These are phyloP conservation scores for Hermodice carunculata DNA, from an alignment of 2,888 invertebrate genomes.

Conservation along the genomic window DNA sequence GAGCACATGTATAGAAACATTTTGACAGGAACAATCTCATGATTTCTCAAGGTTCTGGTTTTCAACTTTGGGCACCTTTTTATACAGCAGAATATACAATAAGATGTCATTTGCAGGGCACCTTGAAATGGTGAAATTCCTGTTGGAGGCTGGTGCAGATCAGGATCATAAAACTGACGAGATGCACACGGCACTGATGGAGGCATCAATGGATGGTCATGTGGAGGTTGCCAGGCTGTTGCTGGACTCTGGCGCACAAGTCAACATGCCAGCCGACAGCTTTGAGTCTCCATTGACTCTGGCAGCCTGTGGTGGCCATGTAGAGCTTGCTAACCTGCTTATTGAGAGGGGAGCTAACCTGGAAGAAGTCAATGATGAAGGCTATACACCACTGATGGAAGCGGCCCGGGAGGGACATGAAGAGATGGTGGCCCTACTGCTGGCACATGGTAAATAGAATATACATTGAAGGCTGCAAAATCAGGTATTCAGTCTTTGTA, in stretches of 20 bases:
- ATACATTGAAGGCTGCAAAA: too few species aligned
- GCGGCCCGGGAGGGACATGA: conserved; percentile 98
- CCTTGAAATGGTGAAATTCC: conserved; percentile 95
- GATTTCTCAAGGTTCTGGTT: too few species aligned
- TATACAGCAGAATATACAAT: too few species aligned
- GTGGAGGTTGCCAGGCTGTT: conserved; percentile 96
- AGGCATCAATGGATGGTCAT: conserved; percentile 99
- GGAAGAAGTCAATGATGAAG: conserved; percentile 99
- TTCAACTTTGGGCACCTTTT: too few species aligned
- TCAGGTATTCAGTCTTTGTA: too few species aligned
- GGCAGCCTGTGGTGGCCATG: conserved; percentile 99
- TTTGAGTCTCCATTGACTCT: conserved; percentile 98
- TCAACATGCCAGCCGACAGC: conserved; percentile 99
- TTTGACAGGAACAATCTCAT: too few species aligned
- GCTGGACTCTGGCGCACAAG: conserved; percentile 97
- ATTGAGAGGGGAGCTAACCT: conserved; percentile 98
- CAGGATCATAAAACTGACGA: conserved; percentile 99
- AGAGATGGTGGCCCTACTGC: conserved; percentile 94
- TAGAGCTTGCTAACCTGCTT: conserved; percentile 94
- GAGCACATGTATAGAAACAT: too few species aligned
- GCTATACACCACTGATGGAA: conserved; percentile 99
- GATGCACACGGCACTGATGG: conserved; percentile 99
- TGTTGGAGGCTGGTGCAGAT: conserved; percentile 95
- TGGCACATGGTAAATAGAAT: conserved; percentile 82
- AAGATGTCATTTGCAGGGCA: conserved; percentile 81